Evolutionary conservation across 2,113 vertebrate genomes (phyloP).

Genomic region (Picathartes gymnocephalus): DNA sequence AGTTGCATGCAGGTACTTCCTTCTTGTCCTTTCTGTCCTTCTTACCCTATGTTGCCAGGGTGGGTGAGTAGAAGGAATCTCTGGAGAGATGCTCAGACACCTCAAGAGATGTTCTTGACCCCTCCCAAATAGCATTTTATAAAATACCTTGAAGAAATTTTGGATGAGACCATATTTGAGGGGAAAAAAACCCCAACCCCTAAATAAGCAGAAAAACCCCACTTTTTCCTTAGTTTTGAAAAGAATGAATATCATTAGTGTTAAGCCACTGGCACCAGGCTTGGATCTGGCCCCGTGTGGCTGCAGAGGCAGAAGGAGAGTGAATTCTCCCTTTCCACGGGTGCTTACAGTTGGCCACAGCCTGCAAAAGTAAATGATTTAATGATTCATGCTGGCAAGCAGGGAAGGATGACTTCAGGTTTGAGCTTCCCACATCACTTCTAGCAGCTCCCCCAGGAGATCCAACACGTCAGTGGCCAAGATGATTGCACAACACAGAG

Average conservation of each 20-base stretch:
- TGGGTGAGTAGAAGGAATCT: background rate
- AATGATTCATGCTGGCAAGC: conserved; percentile 44
- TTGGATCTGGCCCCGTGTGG: background rate
- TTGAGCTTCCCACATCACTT: conserved; percentile 38
- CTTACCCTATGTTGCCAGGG: fast-evolving
- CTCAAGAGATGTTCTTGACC: background rate
- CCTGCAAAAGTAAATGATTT: conserved; percentile 28
- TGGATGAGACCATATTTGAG: background rate
- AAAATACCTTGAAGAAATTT: background rate
- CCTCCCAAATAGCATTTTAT: background rate
- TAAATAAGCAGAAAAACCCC: background rate
- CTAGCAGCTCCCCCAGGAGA: background rate
- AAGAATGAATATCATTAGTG: background rate
- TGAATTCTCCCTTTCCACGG: background rate
- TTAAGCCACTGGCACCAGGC: background rate
- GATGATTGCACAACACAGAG: fast-evolving
- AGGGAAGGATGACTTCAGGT: conserved; percentile 51
- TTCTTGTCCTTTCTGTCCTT: background rate
- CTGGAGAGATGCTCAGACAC: background rate
- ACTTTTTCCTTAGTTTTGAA: background rate
- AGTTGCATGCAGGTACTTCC: background rate
- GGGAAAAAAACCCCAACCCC: fast-evolving
- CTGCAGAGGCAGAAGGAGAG: background rate
- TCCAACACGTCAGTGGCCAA: background rate
- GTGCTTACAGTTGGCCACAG: conserved; percentile 13